Percentiles rank a stretch among this genome's conserved stretches.
phyloP scores from a whole-genome alignment of 2,113 vertebrate species.

The Empidonax traillii region DNA sequence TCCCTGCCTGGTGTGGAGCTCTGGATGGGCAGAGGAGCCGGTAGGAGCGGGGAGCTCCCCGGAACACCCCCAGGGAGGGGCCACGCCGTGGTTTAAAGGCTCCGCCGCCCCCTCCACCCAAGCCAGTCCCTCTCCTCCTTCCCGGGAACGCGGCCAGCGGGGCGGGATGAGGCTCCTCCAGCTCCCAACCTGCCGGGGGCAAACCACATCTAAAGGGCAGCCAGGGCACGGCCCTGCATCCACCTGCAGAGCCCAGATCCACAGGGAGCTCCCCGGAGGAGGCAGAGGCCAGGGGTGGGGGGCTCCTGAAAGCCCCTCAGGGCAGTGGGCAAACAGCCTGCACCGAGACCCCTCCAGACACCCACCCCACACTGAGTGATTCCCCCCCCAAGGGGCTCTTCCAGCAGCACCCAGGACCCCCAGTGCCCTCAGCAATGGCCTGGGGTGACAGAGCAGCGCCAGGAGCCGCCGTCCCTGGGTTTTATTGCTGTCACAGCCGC shows the following conservation, averaged over 20 bases:
- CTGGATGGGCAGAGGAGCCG: not conserved
- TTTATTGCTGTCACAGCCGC: slow-evolving; percentile 56
- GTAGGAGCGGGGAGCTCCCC: not conserved
- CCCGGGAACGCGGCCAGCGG: not conserved
- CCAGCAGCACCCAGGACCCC: not conserved
- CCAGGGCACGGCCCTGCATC: not conserved
- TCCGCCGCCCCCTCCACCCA: not conserved
- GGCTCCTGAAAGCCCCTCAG: not conserved
- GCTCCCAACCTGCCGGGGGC: not conserved
- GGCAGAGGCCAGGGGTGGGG: not conserved
- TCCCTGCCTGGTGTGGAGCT: rapidly evolving
- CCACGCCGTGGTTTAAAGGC: not conserved
- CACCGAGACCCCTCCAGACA: rapidly evolving
- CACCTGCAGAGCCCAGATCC: not conserved
- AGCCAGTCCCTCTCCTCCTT: not conserved
- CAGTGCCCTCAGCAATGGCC: not conserved
- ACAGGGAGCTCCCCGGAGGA: not conserved
- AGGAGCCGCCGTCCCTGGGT: not conserved
- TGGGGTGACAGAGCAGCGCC: too few species aligned
- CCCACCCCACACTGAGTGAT: rapidly evolving
- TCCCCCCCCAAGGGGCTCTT: not conserved
- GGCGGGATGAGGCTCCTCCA: not conserved
- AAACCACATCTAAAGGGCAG: not conserved
- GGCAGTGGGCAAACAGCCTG: not conserved
- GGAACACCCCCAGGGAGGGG: rapidly evolving